Evolutionary conservation across 2,888 invertebrate species (phyloP).

Genomic region (Laspeyria flexula): DNA sequence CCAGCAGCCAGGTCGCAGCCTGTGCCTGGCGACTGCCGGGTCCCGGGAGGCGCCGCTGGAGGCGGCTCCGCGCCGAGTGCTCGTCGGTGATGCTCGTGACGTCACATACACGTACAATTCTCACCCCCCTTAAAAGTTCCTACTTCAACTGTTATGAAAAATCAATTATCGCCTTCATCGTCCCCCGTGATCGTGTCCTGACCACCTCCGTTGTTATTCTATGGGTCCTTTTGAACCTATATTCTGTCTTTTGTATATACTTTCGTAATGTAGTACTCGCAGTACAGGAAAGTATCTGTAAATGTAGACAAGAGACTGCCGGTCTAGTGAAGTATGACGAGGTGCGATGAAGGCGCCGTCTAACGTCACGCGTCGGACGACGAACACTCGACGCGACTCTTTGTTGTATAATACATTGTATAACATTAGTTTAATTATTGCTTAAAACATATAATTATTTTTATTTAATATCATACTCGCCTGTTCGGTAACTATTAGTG

Average conservation of each 20-base stretch:
- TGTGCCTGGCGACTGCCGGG: background rate
- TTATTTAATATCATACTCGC: conserved; percentile 36
- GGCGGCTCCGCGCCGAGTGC: background rate
- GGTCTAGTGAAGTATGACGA: conserved; percentile 23
- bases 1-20: too few species aligned
- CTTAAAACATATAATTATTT: conserved; percentile 58
- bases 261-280: conserved; percentile 35
- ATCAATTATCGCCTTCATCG: too few species aligned
- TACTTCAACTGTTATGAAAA: too few species aligned
- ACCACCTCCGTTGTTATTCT: conserved; percentile 35
- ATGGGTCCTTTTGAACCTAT: conserved; percentile 28
- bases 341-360: too few species aligned
- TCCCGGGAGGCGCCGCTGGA: background rate
- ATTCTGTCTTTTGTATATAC: conserved; percentile 47
- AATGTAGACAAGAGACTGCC: conserved; percentile 38
- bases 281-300: conserved; percentile 43
- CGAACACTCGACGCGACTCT: conserved; percentile 42
- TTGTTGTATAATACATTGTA: conserved; percentile 68
- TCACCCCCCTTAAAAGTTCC: too few species aligned
- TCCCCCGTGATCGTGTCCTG: conserved; percentile 6
- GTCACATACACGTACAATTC: background rate
- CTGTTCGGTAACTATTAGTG: conserved; percentile 29
- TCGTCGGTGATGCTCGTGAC: background rate
- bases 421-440: conserved; percentile 63
- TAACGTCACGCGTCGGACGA: conserved; percentile 13